A percentile compares a stretch with the other conserved stretches of the same genome.
phyloP scores from a whole-genome alignment of 2,797 vertebrate species.

The Megaceryle alcyon region DNA sequence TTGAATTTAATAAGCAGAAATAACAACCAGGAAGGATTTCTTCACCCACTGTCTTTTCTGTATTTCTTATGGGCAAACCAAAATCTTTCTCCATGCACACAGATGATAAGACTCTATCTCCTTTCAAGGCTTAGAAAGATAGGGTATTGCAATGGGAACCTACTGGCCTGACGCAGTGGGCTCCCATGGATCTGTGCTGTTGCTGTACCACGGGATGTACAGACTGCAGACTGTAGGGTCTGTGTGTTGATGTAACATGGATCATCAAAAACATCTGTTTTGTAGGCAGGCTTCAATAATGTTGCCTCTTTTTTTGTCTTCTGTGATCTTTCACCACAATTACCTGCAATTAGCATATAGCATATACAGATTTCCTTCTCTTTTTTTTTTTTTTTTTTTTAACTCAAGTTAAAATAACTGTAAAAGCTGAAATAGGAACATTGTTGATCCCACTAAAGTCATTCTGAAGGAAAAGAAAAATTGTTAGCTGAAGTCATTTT shows the following conservation, averaged over 20 bases:
- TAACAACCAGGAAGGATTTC: not conserved
- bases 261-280: slow-evolving; percentile 78
- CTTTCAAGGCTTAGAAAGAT: not conserved
- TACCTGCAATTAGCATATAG: slow-evolving; percentile 65
- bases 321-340: slow-evolving; percentile 42
- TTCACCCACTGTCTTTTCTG: not conserved
- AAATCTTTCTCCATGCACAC: not conserved
- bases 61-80: not conserved
- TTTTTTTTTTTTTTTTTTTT: not conserved
- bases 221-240: slow-evolving; percentile 52
- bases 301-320: slow-evolving; percentile 49
- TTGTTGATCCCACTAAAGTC: not conserved
- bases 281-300: slow-evolving; percentile 52
- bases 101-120: not conserved
- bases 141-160: not conserved
- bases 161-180: slow-evolving; percentile 61
- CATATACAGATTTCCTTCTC: not conserved
- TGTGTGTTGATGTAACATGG: slow-evolving; percentile 82
- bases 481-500: not conserved
- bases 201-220: slow-evolving; percentile 8
- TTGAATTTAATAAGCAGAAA: not conserved
- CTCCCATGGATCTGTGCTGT: slow-evolving; percentile 29
- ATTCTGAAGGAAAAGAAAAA: slow-evolving; percentile 12
- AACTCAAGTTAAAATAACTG: not conserved
- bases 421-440: not conserved